These are phyloP conservation scores for Bombycilla garrulus DNA, from an alignment of 2,113 vertebrate species.

Conservation along the genomic window DNA sequence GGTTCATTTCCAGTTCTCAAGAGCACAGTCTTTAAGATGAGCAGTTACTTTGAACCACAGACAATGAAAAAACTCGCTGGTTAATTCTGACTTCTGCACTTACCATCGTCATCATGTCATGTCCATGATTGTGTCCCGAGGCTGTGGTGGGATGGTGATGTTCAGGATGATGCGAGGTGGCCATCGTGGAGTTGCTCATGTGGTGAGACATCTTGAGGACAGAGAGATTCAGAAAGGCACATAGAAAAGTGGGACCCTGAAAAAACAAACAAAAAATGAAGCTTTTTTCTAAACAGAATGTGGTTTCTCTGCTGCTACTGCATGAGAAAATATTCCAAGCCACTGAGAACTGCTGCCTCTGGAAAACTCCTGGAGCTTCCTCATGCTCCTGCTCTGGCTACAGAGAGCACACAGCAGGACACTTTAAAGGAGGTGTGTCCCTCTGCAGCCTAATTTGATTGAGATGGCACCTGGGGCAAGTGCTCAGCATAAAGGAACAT, in stretches of 20 bases:
- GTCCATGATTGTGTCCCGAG: slow-evolving; percentile 17
- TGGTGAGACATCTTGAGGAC: slow-evolving; percentile 44
- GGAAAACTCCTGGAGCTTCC: not conserved
- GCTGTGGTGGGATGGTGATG: slow-evolving; percentile 61
- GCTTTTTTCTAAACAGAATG: not conserved
- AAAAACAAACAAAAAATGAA: not conserved
- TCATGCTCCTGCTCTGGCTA: not conserved
- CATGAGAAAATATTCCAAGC: not conserved
- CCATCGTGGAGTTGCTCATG: slow-evolving; percentile 1
- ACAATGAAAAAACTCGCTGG: not conserved
- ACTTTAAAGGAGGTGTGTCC: not conserved
- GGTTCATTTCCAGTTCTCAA: not conserved
- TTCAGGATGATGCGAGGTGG: slow-evolving; percentile 11
- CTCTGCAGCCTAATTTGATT: not conserved
- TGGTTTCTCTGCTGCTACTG: not conserved
- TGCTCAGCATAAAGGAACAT: not conserved
- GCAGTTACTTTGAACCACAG: not conserved
- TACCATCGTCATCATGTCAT: slow-evolving; percentile 77
- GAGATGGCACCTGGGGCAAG: not conserved
- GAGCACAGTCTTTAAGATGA: not conserved
- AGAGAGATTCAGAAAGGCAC: not conserved
- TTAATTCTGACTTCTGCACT: slow-evolving; percentile 23
- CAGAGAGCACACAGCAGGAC: not conserved
- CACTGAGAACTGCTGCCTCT: not conserved
- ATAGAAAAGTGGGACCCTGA: not conserved